Percentiles rank a stretch among this genome's conserved stretches.
phyloP scores from a whole-genome alignment of 2,888 invertebrate species.

The Chymomyza procnemis region DNA sequence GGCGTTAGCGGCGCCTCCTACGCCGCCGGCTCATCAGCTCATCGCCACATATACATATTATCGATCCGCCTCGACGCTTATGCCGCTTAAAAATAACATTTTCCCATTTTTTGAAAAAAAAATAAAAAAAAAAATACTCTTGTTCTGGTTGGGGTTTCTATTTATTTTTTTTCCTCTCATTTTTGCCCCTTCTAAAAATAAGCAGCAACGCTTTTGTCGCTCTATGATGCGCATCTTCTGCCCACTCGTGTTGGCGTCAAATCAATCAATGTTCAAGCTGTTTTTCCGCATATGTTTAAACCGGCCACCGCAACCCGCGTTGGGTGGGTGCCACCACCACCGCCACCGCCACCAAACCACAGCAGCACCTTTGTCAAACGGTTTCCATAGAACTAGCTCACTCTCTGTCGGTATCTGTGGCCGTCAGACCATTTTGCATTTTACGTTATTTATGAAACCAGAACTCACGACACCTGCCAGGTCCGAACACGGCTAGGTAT shows the following conservation, averaged over 20 bases:
- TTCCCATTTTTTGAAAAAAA: slow-evolving; percentile 16
- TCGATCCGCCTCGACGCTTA: background rate
- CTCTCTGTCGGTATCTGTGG: background rate
- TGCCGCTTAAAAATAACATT: slow-evolving; percentile 46
- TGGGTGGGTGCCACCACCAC: too few species aligned
- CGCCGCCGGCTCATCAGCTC: background rate
- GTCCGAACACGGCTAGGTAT: background rate
- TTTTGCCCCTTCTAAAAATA: slow-evolving; percentile 53
- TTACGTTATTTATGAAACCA: slow-evolving; percentile 11
- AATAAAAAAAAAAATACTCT: background rate
- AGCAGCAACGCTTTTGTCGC: slow-evolving; percentile 21
- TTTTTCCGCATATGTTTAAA: background rate
- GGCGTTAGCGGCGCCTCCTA: too few species aligned
- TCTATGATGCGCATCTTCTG: slow-evolving; percentile 21
- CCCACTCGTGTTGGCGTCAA: slow-evolving; percentile 47
- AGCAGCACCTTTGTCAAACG: background rate
- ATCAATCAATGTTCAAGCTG: slow-evolving; percentile 63
- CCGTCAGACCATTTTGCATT: background rate
- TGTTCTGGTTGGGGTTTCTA: background rate
- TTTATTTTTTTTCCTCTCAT: background rate
- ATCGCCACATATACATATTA: background rate
- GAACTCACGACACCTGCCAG: background rate
- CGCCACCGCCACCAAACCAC: background rate
- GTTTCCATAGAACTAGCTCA: background rate
- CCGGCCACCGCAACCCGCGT: slow-evolving; percentile 4